Base-by-base conservation (phyloP, 1,140 invertebrate species). In the Zaprionus africanus region DNA sequence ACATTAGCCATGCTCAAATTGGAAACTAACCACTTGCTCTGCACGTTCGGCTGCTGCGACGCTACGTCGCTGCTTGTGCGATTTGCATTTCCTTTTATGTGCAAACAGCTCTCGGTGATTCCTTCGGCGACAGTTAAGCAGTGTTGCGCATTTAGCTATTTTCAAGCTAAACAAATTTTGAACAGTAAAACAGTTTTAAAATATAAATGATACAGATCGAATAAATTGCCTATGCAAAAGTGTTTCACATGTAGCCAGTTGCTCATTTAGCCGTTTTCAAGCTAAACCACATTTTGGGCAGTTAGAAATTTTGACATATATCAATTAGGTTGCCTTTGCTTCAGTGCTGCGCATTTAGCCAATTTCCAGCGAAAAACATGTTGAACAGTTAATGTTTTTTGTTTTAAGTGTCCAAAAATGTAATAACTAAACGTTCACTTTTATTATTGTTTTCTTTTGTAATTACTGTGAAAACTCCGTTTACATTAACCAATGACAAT, bases 21-120 rank as follows among this genome's bases (percentile, higher is more conserved):
- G 38, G 34, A 70, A 73, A 62, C 51, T 70, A 67, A 58, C 49
- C 51, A 65, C 34, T 65, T 56, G 49, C 34, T 38, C 19, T 56
- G 22, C 22, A 38, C 19, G 24, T 17, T 58, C 54, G 49, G 17
- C 31, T 24, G 17, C 34, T 17, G 41, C n/a, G 34, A 12, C 15
- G 41, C 6, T n/a, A 7, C 41, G n/a, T 46, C 41, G 41, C n/a
- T 46, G 41, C 7, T 9, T 34, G 31, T n/a, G 46, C 46, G 46
- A 19, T 51, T 51, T 51, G 46, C 46, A 51, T 51, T 51, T 51
- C 11, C 46, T 51, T 22, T 51, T 51, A 5, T 51, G 46, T 22
- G 46, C 24, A 13, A 51, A 51, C 22, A 22, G 19, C n/a, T 19
- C 7, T 4, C 17, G 11, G 9, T 24, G 11, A 11, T 11, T 51